Base-by-base conservation (phyloP, 1,140 invertebrate species). In the Drosophila orosa region DNA sequence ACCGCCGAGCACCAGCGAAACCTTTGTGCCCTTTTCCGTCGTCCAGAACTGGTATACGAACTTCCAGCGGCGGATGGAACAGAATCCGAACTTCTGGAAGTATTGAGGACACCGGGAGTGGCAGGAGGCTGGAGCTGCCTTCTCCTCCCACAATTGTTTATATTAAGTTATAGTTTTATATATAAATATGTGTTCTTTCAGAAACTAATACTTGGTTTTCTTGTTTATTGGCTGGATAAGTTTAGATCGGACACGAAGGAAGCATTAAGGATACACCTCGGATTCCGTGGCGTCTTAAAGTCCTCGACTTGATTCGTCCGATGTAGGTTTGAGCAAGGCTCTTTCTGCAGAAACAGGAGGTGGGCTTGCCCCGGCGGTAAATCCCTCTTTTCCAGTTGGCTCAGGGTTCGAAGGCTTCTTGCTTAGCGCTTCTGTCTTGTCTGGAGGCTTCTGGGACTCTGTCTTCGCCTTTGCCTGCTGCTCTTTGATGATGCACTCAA, bases 41-140 rank as follows among this genome's bases (percentile, higher is more conserved):
- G 93, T 99, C 8, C 96, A 98, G 90, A 96, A 95, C 44, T 99
- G 98, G 98, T 99, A 97, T 90, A 95, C 96, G 65, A 99, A 96
- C 83, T 99, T 99, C 90, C 95, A 98, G 83, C 93, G 98, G 86
- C 94, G 97, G 78, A 92, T 99, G 59, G 94, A 96, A 85, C 95
- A 97, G 74, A 98, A 99, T 93, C 98, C 98, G 3, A 96, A 98
- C 90, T 99, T 99, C 92, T 99, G 98, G 98, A 97, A 96, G 91
- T 94, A 91, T 33, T 91, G 56, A 76, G 19, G 13, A 37, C 13
- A 7, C 10, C 10, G 25, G 29, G 10, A 63, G 24, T 39, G 48
- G 35, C 33, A 25, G 31, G 27, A 39, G 33, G n/a, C 15, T 29
- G n/a, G 9, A n/a, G 35, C 13, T 6, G 45, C 35, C 24, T 29